Evolutionary conservation across 2,888 invertebrate species (phyloP), one percentile per base, ranked within the genome.

Genomic region (Globia sparganii): DNA sequence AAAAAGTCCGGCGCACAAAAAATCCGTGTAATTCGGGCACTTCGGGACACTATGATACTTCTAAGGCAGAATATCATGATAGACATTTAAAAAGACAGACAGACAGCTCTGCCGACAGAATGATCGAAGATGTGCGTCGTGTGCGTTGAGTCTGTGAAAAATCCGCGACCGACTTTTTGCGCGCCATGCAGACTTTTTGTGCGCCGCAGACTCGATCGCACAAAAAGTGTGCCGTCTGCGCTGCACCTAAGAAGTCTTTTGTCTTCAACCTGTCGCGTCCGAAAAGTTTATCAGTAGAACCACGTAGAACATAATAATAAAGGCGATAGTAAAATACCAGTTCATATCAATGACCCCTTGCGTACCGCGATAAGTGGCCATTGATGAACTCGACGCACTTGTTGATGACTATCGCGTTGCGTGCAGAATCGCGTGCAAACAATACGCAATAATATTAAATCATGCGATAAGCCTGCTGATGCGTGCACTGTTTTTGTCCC

Each of bases 371-470:
- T 83, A 82, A 80, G 80, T 72, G 66, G 31, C 53, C 69, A 72
- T 80, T 82, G 72, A 83, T 70, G 84, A 77, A 56, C 18, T 28
- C 11, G 62, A 61, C 62, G 65, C 34, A 18, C 64, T 68, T 73
- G 64, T 80, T 58, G 18, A 62, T 68, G 46, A 25, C 8, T 68
- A 74, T 69, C 56, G 43, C 62, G n/a, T 56, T 61, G 81, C 68
- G 73, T 67, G 69, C 73, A 65, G 59, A 74, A 64, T 76, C 72
- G 76, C 76, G 85, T 71, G 75, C 78, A 75, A 68, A 84, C 61
- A 21, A 53, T 59, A 82, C 79, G 75, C 59, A 82, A 74, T 82
- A 56, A 18, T 79, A 81, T 85, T 81, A 61, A 83, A 81, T 86
- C 84, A 85, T 78, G n/a, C 75, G 77, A 78, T 76, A 83, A 76